Conservation (phyloP, 2,888 invertebrate species). For the Drosophila paramelanica region DNA sequence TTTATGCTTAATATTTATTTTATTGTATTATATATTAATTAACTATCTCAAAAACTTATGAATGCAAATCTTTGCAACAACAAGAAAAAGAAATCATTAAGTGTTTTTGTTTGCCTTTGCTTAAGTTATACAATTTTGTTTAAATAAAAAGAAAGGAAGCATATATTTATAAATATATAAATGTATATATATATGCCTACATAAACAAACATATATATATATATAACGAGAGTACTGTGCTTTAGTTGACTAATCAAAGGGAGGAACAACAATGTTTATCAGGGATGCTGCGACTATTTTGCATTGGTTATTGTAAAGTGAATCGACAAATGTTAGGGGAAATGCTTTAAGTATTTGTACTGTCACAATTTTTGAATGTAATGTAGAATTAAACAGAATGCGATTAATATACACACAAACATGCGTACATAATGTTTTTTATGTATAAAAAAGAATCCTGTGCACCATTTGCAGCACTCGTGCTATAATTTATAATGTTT, state of each 20-base stretch:
- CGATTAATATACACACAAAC: slow-evolving; percentile 12
- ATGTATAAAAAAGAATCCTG: slow-evolving; percentile 11
- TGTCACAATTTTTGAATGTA: slow-evolving; percentile 47
- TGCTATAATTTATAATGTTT: slow-evolving; percentile 42
- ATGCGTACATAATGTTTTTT: slow-evolving; percentile 16
- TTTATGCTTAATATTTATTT: slow-evolving; percentile 79
- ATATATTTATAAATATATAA: slow-evolving; percentile 21
- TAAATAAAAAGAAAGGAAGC: slow-evolving; percentile 60
- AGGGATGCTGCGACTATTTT: slow-evolving; percentile 54
- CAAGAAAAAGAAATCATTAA: slow-evolving; percentile 32
- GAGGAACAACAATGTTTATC: slow-evolving; percentile 44
- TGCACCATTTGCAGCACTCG: slow-evolving; percentile 54
- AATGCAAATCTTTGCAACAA: slow-evolving; percentile 36
- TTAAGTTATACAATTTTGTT: slow-evolving; percentile 72
- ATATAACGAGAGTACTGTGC: slow-evolving; percentile 19
- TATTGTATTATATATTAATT: slow-evolving; percentile 77
- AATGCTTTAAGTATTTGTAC: slow-evolving; percentile 64
- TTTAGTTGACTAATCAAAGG: slow-evolving; percentile 34
- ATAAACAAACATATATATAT: slow-evolving; percentile 13
- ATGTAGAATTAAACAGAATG: slow-evolving; percentile 31
- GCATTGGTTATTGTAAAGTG: slow-evolving; percentile 41
- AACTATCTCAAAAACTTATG: slow-evolving; percentile 69
- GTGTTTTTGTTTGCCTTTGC: slow-evolving; percentile 71
- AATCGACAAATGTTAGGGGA: slow-evolving; percentile 53
- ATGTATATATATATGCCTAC: slow-evolving; percentile 13